These are phyloP conservation scores for Corythornis cristatus DNA, from an alignment of 2,113 vertebrate genomes.

Conservation along the genomic window DNA sequence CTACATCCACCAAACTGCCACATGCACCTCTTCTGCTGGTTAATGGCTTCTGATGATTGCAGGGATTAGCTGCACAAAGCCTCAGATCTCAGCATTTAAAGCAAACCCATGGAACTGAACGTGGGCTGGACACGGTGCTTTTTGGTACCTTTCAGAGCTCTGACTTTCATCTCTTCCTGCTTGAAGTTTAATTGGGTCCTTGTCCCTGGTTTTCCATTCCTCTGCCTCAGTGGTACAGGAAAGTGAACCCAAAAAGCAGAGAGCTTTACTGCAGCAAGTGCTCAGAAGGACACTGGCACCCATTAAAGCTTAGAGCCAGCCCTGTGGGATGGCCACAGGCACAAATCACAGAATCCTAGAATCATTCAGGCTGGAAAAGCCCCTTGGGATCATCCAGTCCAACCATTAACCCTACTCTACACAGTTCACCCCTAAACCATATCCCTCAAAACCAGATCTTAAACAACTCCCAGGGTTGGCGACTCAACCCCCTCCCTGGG, in stretches of 20 bases:
- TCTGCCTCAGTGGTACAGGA: background rate
- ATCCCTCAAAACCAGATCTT: too few relatives aligned
- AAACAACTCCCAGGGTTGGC: too few relatives aligned
- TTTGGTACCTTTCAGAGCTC: background rate
- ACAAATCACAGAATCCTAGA: background rate
- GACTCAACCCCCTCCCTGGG: too few relatives aligned
- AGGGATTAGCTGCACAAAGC: background rate
- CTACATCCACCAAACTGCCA: background rate
- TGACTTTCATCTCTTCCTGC: background rate
- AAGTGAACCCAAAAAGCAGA: background rate
- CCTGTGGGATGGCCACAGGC: fast-evolving
- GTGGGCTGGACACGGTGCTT: fast-evolving
- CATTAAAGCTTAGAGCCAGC: background rate
- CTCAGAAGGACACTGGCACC: background rate
- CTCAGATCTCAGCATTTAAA: background rate
- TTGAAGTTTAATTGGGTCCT: background rate
- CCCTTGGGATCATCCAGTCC: too few relatives aligned
- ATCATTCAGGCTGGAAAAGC: too few relatives aligned
- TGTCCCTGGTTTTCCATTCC: background rate
- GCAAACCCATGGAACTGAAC: background rate
- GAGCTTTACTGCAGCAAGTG: background rate
- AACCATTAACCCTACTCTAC: too few relatives aligned
- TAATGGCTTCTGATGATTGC: background rate
- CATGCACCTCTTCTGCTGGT: background rate
- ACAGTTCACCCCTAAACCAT: too few relatives aligned